These are phyloP conservation scores for Propithecus coquereli DNA, from an alignment of 2,113 vertebrate genomes.

Conservation along the genomic window DNA sequence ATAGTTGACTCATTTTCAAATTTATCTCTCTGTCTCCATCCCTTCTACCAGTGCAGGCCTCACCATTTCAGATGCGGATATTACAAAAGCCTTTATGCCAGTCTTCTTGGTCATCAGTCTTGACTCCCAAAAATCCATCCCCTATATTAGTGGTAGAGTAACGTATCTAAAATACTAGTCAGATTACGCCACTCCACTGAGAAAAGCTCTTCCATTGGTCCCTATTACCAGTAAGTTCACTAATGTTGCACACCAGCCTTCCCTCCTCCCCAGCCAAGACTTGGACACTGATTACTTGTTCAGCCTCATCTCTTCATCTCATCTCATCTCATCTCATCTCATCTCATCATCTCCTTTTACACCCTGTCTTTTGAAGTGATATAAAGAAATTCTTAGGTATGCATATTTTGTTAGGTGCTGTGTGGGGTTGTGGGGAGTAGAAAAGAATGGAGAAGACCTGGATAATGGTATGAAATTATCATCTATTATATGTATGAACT, in stretches of 20 bases:
- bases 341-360: background rate
- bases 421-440: too few relatives aligned
- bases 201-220: background rate
- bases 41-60: background rate
- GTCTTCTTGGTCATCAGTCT: background rate
- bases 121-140: background rate
- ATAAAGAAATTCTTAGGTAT: background rate
- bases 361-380: background rate
- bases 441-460: background rate
- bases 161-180: background rate
- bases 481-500: background rate
- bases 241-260: too few relatives aligned
- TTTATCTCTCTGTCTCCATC: background rate
- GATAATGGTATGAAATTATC: background rate
- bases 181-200: background rate
- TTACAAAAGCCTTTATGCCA: background rate
- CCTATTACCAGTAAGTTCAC: background rate
- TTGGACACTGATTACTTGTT: background rate
- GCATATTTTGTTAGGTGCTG: background rate
- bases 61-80: background rate
- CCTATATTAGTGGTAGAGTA: background rate
- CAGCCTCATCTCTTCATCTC: background rate
- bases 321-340: background rate
- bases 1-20: background rate
- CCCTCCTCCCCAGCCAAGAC: too few relatives aligned